Base-by-base conservation (phyloP, 2,797 vertebrate species). In the Columba guinea region DNA sequence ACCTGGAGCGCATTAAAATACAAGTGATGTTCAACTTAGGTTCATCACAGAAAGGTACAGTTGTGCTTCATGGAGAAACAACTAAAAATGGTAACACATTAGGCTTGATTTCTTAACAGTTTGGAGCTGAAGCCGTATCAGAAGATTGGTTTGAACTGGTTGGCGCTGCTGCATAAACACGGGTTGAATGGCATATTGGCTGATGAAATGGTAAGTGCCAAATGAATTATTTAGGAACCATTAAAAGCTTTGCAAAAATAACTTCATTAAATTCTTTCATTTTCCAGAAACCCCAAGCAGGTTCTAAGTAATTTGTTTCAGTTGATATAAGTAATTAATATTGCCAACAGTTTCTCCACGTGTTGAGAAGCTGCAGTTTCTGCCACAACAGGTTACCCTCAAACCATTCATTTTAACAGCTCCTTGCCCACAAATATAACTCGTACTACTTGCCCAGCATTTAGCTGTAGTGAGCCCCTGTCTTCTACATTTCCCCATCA, bases 61-160 rank as follows among this genome's bases (percentile, higher is more conserved):
- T 32, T 89, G 13, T 55, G 13, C 79, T 94, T 85, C 7, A 5
- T 69, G 27, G 27, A 71, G 46, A 87, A 94, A 65, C 4, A 80
- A 68, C 12, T 44, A 34, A 90, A 73, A 76, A 58, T 41, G 11
- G 26, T 77, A 85, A 77, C 34, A 15, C 0, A 23, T 30, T 17
- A 83, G 71, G 27, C 48, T 95, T 91, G 46, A 18, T 89, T 81
- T 84, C 96, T 96, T 86, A 53, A 94, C 96, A 99, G 99, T 92
- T 97, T 99, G 59, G 95, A 98, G 86, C 97, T 99, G 58, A 99
- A 99, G 94, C 98, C 99, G 1, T 99, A 99, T 98, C 99, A 99
- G 98, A 97, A 99, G 91, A 99, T 99, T 93, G 99, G 99, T 86
- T 98, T 99, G 81, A 99, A 99, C 92, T 99, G 99, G 99, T 97